Conservation (phyloP, 2,797 vertebrate species). For the Melanogrammus aeglefinus region DNA sequence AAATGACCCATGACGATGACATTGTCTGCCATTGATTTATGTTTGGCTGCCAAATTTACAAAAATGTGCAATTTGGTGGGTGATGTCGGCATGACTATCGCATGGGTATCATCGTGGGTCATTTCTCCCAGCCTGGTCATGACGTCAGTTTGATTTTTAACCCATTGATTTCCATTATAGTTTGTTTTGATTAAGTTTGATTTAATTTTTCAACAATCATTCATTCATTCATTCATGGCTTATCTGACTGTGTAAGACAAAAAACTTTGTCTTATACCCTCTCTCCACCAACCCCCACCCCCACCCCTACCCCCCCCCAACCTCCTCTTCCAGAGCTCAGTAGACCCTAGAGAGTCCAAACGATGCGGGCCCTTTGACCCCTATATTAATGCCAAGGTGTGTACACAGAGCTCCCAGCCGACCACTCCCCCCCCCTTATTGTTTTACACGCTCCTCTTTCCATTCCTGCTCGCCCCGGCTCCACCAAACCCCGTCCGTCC, state of each 20-base stretch:
- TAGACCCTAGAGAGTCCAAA: constrained; percentile 99
- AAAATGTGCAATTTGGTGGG: not conserved
- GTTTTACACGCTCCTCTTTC: constrained; percentile 46
- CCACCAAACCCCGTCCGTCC: too few relatives aligned
- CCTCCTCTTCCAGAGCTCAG: constrained; percentile 84
- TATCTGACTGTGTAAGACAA: constrained; percentile 71
- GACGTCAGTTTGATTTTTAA: constrained; percentile 64
- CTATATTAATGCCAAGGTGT: constrained; percentile 99
- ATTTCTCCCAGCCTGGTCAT: constrained; percentile 61
- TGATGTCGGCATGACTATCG: not conserved
- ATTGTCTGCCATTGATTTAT: not conserved
- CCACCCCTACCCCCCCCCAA: not conserved
- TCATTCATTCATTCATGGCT: constrained; percentile 76
- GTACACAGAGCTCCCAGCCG: constrained; percentile 76
- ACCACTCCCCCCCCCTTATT: constrained; percentile 37
- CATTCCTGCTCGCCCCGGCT: constrained; percentile 34
- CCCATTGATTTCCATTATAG: constrained; percentile 46
- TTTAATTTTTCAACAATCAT: constrained; percentile 57
- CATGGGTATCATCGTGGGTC: constrained; percentile 55
- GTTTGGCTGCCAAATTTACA: not conserved
- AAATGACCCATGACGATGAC: constrained; percentile 64
- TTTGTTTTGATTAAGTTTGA: constrained; percentile 45
- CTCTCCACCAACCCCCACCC: constrained; percentile 75
- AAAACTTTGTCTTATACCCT: constrained; percentile 73
- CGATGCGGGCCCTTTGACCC: constrained; percentile 99